Percentiles rank a stretch among this genome's conserved stretches.
phyloP scores from a whole-genome alignment of 92 coral and sea anemone genomes.

The Paragorgia papillata region DNA sequence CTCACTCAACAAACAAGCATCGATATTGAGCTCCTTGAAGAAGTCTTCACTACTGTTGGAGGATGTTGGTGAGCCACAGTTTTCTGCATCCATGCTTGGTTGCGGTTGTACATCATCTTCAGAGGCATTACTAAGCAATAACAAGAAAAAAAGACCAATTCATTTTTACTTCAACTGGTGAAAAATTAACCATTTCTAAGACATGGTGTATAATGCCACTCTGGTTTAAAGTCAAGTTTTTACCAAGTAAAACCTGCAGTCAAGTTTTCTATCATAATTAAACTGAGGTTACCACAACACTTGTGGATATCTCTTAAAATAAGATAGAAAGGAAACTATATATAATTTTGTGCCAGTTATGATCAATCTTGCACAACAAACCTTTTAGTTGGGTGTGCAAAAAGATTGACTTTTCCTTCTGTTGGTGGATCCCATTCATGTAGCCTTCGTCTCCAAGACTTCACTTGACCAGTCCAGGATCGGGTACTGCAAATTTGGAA shows the following conservation, averaged over 20 bases:
- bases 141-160: neutral
- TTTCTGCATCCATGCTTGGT: constrained; percentile 51
- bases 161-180: too few relatives aligned
- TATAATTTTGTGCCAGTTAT: too few relatives aligned
- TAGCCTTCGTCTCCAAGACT: constrained; percentile 85
- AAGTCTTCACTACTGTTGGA: constrained; percentile 72
- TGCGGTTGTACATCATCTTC: neutral
- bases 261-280: too few relatives aligned
- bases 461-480: constrained; percentile 96
- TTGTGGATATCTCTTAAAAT: too few relatives aligned
- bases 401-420: constrained; percentile 69
- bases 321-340: too few relatives aligned
- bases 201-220: too few relatives aligned
- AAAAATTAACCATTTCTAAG: too few relatives aligned
- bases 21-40: constrained; percentile 73
- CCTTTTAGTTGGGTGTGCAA: constrained; percentile 73
- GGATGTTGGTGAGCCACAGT: constrained; percentile 49
- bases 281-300: too few relatives aligned
- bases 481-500: constrained; percentile 94
- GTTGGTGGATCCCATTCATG: constrained; percentile 84
- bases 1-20: constrained; percentile 76
- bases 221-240: too few relatives aligned
- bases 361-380: too few relatives aligned
- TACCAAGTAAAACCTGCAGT: too few relatives aligned
- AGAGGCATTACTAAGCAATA: neutral